Evolutionary conservation across 2,797 vertebrate species (phyloP), one percentile per base, ranked within the genome.

Genomic region (Sebastes alutus): DNA sequence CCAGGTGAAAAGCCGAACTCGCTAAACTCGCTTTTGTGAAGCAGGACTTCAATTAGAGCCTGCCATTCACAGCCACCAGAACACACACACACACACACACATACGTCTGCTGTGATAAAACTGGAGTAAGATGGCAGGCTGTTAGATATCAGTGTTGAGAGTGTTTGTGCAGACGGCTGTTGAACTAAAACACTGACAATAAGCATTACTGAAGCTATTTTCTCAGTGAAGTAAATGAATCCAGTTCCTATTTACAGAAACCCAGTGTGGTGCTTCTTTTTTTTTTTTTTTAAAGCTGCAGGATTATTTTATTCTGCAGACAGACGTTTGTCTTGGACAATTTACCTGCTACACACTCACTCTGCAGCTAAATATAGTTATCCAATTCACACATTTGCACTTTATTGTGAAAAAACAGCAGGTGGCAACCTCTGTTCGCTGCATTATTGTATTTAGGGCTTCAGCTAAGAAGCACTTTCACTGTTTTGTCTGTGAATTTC

Each of bases 1-100:
- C 75, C 66, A 86, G 81, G 84, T 87, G 83, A 89, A 88, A 87
- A 58, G 70, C 25, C 54, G 2, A 87, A 92, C 89, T 84, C 2
- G 81, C 75, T 61, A 67, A 90, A 91, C 90, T 87, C 9, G 88
- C 75, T 87, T 74, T 77, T 79, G 77, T 82, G 65, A 27, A 80
- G 65, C 67, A 81, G 85, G 82, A 79, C 76, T 74, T 80, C 78
- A 83, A 62, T 80, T 83, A 74, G 52, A 75, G 38, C 11, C 65
- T 80, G 71, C 54, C 75, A 75, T 46, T 82, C 86, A 82, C 70
- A 73, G 32, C 14, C 5, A 10, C 60, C 67, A 33, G 27, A 52
- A 55, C 63, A 32, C 55, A 25, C 25, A 75, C 56, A 65, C 72
- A 71, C 77, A 22, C 72, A 62, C 58, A 46, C 78, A 38, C 78